phyloP scores from a whole-genome alignment of 2,888 invertebrate genomes.

The Pandemis cinnamomeana region DNA sequence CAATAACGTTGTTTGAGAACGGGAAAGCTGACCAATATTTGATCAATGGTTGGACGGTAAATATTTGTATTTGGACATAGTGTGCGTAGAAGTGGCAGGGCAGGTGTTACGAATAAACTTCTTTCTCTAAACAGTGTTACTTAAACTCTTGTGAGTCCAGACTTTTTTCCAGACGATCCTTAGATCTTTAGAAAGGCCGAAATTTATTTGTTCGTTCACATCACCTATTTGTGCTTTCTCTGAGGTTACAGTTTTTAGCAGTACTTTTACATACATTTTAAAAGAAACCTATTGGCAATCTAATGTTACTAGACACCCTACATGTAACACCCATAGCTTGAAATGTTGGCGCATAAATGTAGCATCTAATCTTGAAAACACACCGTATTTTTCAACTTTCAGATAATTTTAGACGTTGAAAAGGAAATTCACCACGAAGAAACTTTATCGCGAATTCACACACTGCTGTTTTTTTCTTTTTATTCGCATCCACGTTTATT shows the following conservation, averaged over 20 bases:
- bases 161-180: too few species aligned
- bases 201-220: too few species aligned
- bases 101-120: neutral
- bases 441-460: conserved; percentile 34
- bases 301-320: too few species aligned
- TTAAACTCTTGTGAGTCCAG: too few species aligned
- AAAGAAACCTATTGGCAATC: too few species aligned
- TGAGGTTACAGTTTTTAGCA: too few species aligned
- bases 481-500: conserved; percentile 30
- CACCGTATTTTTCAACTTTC: neutral
- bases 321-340: too few species aligned
- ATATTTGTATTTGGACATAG: conserved; percentile 33
- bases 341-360: too few species aligned
- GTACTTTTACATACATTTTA: too few species aligned
- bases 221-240: too few species aligned
- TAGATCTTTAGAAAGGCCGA: too few species aligned
- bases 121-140: too few species aligned
- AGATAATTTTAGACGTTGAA: neutral
- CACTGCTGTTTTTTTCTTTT: conserved; percentile 28
- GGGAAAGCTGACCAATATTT: conserved; percentile 72
- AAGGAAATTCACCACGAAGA: neutral
- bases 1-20: conserved; percentile 74
- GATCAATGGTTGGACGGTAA: conserved; percentile 49
- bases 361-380: neutral
- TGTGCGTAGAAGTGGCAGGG: conserved; percentile 35